A percentile compares a stretch with the other conserved stretches of the same genome.
These are phyloP conservation scores for Calonectris borealis DNA, from an alignment of 2,113 vertebrate species.

Conservation along the genomic window DNA sequence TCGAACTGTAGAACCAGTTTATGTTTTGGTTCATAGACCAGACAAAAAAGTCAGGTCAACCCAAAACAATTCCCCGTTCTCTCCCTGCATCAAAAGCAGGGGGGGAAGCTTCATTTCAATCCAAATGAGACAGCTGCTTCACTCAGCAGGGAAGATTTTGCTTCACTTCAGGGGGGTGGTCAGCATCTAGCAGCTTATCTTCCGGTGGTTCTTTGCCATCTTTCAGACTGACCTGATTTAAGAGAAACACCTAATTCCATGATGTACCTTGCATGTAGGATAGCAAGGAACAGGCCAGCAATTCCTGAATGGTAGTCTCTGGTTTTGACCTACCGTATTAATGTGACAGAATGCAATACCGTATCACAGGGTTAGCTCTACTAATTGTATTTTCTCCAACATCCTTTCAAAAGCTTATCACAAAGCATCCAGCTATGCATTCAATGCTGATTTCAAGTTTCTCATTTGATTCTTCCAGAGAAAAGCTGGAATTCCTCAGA, in stretches of 20 bases:
- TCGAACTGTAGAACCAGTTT: background rate
- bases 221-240: background rate
- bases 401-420: background rate
- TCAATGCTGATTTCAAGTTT: background rate
- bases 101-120: background rate
- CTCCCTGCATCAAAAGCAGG: background rate
- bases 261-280: background rate
- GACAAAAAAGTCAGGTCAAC: background rate
- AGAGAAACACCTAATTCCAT: background rate
- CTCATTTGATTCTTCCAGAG: background rate
- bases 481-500: background rate
- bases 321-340: background rate
- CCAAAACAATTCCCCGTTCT: rapidly evolving
- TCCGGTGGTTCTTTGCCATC: background rate
- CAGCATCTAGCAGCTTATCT: background rate
- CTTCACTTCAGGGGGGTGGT: background rate
- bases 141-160: background rate
- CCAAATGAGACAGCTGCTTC: background rate
- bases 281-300: background rate
- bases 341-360: background rate
- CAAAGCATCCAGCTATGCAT: background rate
- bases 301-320: background rate
- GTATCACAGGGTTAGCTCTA: background rate
- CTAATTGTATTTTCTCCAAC: background rate
- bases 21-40: background rate